Percentiles rank a stretch among this genome's conserved stretches.
Evolutionary conservation across 2,797 vertebrate species (phyloP).

Genomic region (Ptychadena robeensis): DNA sequence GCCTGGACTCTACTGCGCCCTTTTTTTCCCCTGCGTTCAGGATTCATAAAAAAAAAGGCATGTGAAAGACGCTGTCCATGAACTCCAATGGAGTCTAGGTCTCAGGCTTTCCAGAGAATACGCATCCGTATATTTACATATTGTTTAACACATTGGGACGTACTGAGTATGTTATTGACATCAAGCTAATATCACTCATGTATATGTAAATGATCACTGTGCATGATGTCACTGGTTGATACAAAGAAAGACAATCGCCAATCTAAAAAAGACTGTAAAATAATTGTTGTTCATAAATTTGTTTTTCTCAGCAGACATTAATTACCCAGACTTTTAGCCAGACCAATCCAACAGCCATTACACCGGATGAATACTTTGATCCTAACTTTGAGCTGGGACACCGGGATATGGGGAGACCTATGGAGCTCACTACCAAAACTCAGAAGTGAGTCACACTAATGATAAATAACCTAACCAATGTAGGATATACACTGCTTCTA

Average conservation of each 20-base stretch:
- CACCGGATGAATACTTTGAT: constrained; percentile 96
- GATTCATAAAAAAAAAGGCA: no score
- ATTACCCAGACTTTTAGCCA: constrained; percentile 92
- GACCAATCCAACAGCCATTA: constrained; percentile 89
- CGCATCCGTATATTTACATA: no score
- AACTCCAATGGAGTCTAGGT: no score
- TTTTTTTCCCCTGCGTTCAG: no score
- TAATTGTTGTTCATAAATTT: not conserved
- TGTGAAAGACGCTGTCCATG: no score
- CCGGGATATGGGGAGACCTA: constrained; percentile 91
- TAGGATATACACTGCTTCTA: no score
- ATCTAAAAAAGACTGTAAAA: not conserved
- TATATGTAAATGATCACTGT: not conserved
- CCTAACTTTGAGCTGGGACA: constrained; percentile 82
- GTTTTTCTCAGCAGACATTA: constrained; percentile 78
- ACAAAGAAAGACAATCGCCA: not conserved
- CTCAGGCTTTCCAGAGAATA: no score
- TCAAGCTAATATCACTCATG: not conserved
- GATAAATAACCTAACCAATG: not conserved
- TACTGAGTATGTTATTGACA: not conserved
- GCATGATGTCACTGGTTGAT: not conserved
- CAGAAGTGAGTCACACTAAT: constrained; percentile 83
- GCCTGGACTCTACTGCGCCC: no score
- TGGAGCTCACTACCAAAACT: constrained; percentile 97
- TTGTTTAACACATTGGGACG: no score